These are phyloP conservation scores for Drosophila eohydei DNA, from an alignment of 2,888 invertebrate genomes.

Conservation along the genomic window DNA sequence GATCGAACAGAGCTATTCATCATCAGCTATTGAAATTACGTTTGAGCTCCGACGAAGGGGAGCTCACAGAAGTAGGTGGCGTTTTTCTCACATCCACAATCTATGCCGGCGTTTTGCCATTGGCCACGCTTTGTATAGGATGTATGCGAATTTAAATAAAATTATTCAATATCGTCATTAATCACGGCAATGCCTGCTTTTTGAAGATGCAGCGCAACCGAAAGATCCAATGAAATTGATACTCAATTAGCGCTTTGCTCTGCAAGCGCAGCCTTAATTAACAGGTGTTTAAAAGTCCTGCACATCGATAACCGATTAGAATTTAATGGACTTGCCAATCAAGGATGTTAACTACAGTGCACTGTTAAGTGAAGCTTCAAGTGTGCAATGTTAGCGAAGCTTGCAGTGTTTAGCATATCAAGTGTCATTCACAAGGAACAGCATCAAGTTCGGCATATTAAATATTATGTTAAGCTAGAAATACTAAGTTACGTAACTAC, in stretches of 20 bases:
- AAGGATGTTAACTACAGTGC: neutral
- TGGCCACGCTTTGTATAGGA: constrained; percentile 72
- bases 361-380: neutral
- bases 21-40: constrained; percentile 52
- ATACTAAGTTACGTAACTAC: too few species aligned
- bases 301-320: constrained; percentile 4
- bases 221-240: constrained; percentile 50
- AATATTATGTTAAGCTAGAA: neutral
- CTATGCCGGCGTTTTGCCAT: constrained; percentile 71
- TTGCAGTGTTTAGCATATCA: neutral
- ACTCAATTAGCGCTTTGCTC: constrained; percentile 19
- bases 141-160: constrained; percentile 79
- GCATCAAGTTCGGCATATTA: neutral
- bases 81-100: constrained; percentile 73
- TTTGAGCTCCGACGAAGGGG: constrained; percentile 21
- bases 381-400: neutral
- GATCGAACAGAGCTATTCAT: constrained; percentile 53
- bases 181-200: constrained; percentile 58
- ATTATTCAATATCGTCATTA: constrained; percentile 73
- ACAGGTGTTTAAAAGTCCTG: neutral
- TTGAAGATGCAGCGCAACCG: constrained; percentile 58
- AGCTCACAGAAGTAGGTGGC: constrained; percentile 64
- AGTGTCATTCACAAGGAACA: too few species aligned
- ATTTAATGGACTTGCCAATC: neutral
- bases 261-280: neutral